A percentile compares a stretch with the other conserved stretches of the same genome.
phyloP scores from a whole-genome alignment of 92 coral and sea anemone species.

The Paramuricea clavata region DNA sequence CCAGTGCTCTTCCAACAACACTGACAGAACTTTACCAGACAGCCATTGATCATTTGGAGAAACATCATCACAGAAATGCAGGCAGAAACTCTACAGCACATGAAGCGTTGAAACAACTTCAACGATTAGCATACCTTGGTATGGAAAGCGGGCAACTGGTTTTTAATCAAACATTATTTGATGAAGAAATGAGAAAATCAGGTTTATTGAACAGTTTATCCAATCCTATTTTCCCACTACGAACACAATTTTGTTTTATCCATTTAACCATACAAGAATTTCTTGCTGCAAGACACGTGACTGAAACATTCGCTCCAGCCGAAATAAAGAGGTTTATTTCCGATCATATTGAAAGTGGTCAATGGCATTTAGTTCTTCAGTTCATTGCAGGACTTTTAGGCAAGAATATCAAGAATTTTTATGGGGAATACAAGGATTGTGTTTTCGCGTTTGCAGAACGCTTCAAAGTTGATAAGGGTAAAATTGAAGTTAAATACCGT shows the following conservation, averaged over 20 bases:
- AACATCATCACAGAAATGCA: not conserved
- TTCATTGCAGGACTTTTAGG: slow-evolving; percentile 15
- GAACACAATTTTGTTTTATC: not conserved
- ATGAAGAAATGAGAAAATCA: not conserved
- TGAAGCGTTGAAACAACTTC: not conserved
- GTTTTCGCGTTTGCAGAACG: not conserved
- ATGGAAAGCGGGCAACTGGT: not conserved
- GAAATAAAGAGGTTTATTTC: not conserved
- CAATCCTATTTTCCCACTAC: not conserved
- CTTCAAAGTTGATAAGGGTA: not conserved
- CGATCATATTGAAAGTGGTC: not conserved
- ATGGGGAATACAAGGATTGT: not conserved
- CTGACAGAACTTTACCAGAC: not conserved
- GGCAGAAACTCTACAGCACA: no score
- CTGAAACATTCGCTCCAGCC: not conserved
- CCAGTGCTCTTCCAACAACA: slow-evolving; percentile 1
- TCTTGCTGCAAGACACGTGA: slow-evolving; percentile 5
- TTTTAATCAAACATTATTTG: not conserved
- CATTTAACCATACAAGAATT: slow-evolving; percentile 26
- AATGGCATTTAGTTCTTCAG: slow-evolving; percentile 21
- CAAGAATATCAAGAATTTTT: not conserved
- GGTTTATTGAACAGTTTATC: slow-evolving; percentile 3
- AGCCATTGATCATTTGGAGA: not conserved
- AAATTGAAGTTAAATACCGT: not conserved
- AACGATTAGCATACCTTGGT: not conserved